Percentiles rank a stretch among this genome's conserved stretches.
phyloP scores from a whole-genome alignment of 2,888 invertebrate genomes.

The Falcaria lacertinaria region DNA sequence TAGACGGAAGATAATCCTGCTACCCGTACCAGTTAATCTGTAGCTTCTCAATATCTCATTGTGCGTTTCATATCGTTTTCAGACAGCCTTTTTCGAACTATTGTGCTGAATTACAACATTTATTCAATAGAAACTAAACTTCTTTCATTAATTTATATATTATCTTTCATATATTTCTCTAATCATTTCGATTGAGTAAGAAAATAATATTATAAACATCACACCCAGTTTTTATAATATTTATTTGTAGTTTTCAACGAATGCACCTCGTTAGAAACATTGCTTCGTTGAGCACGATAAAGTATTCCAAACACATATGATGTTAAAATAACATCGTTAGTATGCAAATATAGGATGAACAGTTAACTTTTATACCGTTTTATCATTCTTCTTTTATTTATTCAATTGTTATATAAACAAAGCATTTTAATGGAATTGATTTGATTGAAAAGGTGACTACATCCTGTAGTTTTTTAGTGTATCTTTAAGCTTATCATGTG shows the following conservation, averaged over 20 bases:
- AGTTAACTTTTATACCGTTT: conserved; percentile 9
- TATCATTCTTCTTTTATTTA: no score
- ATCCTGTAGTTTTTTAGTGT: not conserved
- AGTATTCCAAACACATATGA: conserved; percentile 14
- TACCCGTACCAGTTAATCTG: no score
- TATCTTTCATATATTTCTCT: no score
- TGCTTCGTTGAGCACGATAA: conserved; percentile 7
- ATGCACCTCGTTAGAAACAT: not conserved
- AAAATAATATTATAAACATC: not conserved
- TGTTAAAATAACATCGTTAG: conserved; percentile 17
- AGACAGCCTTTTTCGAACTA: no score
- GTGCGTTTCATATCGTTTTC: no score
- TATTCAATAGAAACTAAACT: no score
- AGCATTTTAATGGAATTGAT: no score
- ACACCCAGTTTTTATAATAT: not conserved
- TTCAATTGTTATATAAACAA: conserved; percentile 15
- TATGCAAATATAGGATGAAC: conserved; percentile 19
- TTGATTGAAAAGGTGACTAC: conserved; percentile 11
- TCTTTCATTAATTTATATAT: no score
- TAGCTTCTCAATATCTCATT: no score
- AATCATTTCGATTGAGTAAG: not conserved
- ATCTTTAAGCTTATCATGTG: not conserved
- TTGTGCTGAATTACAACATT: no score
- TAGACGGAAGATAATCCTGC: no score
- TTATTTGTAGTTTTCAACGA: conserved; percentile 1